Percentiles rank a stretch among this genome's conserved stretches.
Conservation (phyloP, 1,140 invertebrate species). For the Calephelis nemesis region DNA sequence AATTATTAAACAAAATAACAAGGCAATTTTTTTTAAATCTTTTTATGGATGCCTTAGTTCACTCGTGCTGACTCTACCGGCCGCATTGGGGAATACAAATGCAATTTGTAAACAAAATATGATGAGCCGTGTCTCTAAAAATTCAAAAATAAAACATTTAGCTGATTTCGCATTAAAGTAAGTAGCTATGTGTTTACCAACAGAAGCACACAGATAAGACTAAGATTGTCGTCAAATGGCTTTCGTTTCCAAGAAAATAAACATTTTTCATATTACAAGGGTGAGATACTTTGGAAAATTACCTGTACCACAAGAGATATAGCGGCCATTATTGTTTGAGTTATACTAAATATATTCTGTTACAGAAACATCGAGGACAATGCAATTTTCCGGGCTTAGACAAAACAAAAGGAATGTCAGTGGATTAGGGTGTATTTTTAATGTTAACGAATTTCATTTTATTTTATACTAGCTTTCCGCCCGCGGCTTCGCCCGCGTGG, state of each 20-base stretch:
- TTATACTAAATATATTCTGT: slow-evolving; percentile 24
- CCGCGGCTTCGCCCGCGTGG: too few relatives aligned
- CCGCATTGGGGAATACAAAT: too few relatives aligned
- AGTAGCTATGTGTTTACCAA: slow-evolving; percentile 64
- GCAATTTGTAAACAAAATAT: too few relatives aligned
- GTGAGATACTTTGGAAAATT: slow-evolving; percentile 49
- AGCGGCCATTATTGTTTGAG: slow-evolving; percentile 51
- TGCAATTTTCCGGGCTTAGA: background rate
- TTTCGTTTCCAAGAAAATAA: slow-evolving; percentile 63
- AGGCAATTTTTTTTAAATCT: too few relatives aligned
- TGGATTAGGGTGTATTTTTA: too few relatives aligned
- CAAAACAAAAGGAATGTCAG: background rate
- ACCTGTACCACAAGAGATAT: slow-evolving; percentile 42
- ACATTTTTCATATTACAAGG: slow-evolving; percentile 53
- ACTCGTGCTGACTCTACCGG: too few relatives aligned
- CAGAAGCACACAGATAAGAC: slow-evolving; percentile 57
- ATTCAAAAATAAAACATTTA: background rate
- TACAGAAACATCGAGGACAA: slow-evolving; percentile 28
- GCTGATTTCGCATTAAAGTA: slow-evolving; percentile 41
- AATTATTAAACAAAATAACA: too few relatives aligned
- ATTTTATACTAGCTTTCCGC: too few relatives aligned
- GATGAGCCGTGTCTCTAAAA: background rate
- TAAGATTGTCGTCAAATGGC: slow-evolving; percentile 55
- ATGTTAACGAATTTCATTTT: too few relatives aligned
- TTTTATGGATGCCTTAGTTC: too few relatives aligned